phyloP scores from a whole-genome alignment of 2,113 vertebrate species.

The Syngnathus floridae region DNA sequence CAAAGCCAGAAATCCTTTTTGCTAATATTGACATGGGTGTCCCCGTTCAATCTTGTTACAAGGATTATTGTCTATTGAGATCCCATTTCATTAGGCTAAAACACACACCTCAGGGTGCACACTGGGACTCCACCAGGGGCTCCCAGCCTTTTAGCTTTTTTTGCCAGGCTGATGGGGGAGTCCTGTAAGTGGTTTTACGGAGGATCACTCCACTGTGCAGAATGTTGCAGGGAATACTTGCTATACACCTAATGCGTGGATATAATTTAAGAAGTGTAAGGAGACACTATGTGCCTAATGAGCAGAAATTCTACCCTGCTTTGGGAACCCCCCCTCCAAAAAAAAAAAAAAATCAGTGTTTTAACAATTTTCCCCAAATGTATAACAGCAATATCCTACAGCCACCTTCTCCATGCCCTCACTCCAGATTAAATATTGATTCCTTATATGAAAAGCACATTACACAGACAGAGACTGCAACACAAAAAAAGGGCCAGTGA shows the following conservation, averaged over 20 bases:
- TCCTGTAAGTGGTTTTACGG: slow-evolving; percentile 69
- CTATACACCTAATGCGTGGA: slow-evolving; percentile 26
- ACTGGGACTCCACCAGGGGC: slow-evolving; percentile 42
- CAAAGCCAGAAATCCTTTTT: slow-evolving; percentile 72
- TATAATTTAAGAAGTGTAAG: slow-evolving; percentile 6
- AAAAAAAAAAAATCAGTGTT: slow-evolving; percentile 25
- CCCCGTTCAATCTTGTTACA: slow-evolving; percentile 73
- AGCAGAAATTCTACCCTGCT: slow-evolving; percentile 2
- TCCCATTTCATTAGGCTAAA: slow-evolving; percentile 78
- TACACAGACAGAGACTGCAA: slow-evolving; percentile 99
- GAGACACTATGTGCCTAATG: slow-evolving; percentile 15
- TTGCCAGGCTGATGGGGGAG: slow-evolving; percentile 58
- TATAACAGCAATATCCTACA: slow-evolving; percentile 40
- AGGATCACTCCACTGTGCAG: slow-evolving; percentile 66
- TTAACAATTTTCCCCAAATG: slow-evolving; percentile 59
- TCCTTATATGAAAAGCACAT: slow-evolving; percentile 99
- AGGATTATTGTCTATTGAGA: slow-evolving; percentile 75
- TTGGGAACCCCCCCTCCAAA: not conserved
- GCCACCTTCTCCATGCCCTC: slow-evolving; percentile 62
- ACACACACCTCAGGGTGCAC: slow-evolving; percentile 59
- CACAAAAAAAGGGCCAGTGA: slow-evolving; percentile 92
- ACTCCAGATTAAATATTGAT: slow-evolving; percentile 99
- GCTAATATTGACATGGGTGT: slow-evolving; percentile 75
- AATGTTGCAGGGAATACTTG: slow-evolving; percentile 60
- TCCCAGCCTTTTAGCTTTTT: slow-evolving; percentile 63